Evolutionary conservation across 2,113 vertebrate species (phyloP), one percentile per base, ranked within the genome.

Genomic region (Prochilodus magdalenae): DNA sequence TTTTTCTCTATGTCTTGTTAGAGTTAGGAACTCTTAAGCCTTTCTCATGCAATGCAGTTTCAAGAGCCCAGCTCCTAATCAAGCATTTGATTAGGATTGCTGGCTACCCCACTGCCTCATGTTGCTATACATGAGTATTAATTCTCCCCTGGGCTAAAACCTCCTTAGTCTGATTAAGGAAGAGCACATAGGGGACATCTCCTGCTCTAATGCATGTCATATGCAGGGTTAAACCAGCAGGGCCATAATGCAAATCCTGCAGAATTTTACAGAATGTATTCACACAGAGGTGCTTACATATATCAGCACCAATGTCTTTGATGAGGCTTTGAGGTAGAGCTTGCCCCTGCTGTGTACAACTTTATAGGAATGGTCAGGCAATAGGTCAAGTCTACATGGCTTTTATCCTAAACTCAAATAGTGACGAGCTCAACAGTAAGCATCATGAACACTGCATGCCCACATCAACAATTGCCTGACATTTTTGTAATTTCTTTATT

Each of bases 151-250:
- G 79, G 86, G 86, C 77, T 67, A 72, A 66, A 80, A 73, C 55
- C 75, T 66, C 51, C 51, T 76, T 62, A 82, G 81, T 87, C 36
- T 84, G 76, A 87, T 85, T 81, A 63, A 57, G 82, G 75, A 62
- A 24, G 3, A 27, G 15, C 33, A n/a, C n/a, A n/a, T 59, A 40
- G n/a, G 66, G 36, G 20, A 70, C 26, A 71, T 49, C 40, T 29
- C 24, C 11, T 66, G 12, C 12, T 60, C 78, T 80, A 71, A 80
- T 40, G 83, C 69, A 62, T 67, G 51, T 60, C 73, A 80, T 8
- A 70, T 0, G 65, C 2, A 40, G 65, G 53, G 18, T 24, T 44
- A 57, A 44, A 26, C 5, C 22, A 79, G 51, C 30, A 7, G 24
- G 33, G 60, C 47, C 20, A 22, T 66, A 44, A 44, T 44, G 40